A percentile compares a stretch with the other conserved stretches of the same genome.
phyloP scores from a whole-genome alignment of 2,113 vertebrate genomes.

The Tachysurus vachellii region DNA sequence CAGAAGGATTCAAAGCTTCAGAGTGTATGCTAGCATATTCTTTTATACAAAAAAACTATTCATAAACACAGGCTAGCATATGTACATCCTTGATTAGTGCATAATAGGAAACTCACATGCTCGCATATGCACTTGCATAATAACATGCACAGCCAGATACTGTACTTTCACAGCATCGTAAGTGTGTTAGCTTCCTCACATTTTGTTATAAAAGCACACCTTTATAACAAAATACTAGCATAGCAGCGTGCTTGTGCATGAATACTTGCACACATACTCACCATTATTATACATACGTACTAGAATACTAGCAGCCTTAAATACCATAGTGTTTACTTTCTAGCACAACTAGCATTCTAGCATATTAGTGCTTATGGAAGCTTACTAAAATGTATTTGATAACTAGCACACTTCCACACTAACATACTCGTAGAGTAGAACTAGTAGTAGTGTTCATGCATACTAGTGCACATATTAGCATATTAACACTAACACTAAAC shows the following conservation, averaged over 20 bases:
- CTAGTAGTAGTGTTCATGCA: background rate
- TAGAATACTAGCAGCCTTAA: background rate
- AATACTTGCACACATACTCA: too few species aligned
- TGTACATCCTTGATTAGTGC: background rate
- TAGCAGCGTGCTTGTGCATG: background rate
- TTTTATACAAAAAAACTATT: background rate
- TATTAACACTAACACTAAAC: background rate
- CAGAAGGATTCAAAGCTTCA: background rate
- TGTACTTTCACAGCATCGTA: background rate
- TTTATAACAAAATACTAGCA: too few species aligned
- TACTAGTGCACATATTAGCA: background rate
- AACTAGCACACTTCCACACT: background rate
- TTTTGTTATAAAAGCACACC: too few species aligned
- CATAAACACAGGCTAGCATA: background rate
- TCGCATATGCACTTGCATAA: background rate
- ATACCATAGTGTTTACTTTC: background rate
- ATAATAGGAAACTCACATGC: background rate
- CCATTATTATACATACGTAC: too few species aligned
- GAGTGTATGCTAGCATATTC: background rate
- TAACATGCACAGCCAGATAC: background rate
- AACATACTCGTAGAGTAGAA: background rate
- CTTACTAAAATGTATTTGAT: background rate
- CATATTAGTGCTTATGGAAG: background rate
- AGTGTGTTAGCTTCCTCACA: conserved; percentile 3
- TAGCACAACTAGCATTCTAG: background rate